Evolutionary conservation across 1,140 invertebrate genomes (phyloP).

Genomic region (Odontomachus brunneus): DNA sequence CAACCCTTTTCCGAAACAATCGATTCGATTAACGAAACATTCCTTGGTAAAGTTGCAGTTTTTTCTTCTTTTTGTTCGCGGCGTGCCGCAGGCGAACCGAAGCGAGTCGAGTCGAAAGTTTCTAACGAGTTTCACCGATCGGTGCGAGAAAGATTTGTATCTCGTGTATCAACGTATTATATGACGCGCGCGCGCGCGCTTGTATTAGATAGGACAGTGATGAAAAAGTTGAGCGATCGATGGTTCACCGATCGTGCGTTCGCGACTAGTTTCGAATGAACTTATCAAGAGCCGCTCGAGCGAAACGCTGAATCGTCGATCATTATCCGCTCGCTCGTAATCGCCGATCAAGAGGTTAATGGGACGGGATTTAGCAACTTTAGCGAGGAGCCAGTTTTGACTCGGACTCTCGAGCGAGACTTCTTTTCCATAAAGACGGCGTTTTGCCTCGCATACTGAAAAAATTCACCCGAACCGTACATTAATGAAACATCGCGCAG

Average conservation of each 20-base stretch:
- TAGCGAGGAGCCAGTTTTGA: constrained; percentile 24
- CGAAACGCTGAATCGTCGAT: constrained; percentile 69
- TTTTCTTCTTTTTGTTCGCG: too few relatives aligned
- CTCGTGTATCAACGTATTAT: constrained; percentile 25
- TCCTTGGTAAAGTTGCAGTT: constrained; percentile 25
- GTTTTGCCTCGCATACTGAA: too few relatives aligned
- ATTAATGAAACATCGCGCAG: too few relatives aligned
- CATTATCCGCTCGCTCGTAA: constrained; percentile 70
- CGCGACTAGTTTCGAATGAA: constrained; percentile 69
- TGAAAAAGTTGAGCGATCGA: constrained; percentile 43
- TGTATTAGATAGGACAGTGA: constrained; percentile 7
- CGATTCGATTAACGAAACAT: constrained; percentile 20
- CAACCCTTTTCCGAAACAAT: constrained; percentile 6
- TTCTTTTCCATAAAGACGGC: too few relatives aligned
- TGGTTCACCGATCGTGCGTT: constrained; percentile 48
- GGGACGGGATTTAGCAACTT: constrained; percentile 67
- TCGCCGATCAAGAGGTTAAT: constrained; percentile 73
- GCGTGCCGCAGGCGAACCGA: constrained; percentile 36
- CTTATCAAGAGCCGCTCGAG: constrained; percentile 72
- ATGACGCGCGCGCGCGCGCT: constrained; percentile 23
- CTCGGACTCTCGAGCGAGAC: neutral
- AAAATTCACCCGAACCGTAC: too few relatives aligned
- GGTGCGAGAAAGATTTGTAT: constrained; percentile 62
- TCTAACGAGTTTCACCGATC: constrained; percentile 66
- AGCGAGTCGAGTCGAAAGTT: constrained; percentile 44